phyloP scores from a whole-genome alignment of 92 coral and sea anemone species.

The Phenganax subtilis region DNA sequence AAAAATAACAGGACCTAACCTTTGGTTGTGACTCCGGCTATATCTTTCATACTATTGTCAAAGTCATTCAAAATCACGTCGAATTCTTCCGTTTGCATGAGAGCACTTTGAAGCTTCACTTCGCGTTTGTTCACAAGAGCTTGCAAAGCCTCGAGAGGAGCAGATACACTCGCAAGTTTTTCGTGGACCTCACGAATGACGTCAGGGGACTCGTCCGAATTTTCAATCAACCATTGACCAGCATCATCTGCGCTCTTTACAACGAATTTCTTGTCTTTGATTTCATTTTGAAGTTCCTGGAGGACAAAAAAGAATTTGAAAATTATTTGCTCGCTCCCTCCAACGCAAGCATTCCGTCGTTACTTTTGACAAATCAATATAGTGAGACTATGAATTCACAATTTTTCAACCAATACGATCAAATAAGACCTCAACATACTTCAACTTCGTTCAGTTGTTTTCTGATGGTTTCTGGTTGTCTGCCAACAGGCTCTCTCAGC shows the following conservation, averaged over 20 bases:
- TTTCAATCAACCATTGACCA: constrained; percentile 71
- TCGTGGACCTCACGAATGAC: constrained; percentile 90
- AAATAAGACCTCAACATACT: constrained; percentile 45
- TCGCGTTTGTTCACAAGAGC: constrained; percentile 86
- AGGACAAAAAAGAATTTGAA: neutral
- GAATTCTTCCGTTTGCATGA: constrained; percentile 90
- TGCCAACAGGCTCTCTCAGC: constrained; percentile 80
- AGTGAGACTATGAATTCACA: neutral
- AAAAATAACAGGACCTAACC: too few species aligned
- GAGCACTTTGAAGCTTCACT: constrained; percentile 79
- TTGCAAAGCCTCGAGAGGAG: constrained; percentile 76
- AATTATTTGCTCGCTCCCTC: neutral
- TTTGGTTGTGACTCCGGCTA: constrained; percentile 18
- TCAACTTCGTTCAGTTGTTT: constrained; percentile 84
- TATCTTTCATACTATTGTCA: constrained; percentile 14
- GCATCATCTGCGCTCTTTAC: constrained; percentile 76
- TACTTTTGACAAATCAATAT: neutral
- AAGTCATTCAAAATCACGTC: constrained; percentile 46
- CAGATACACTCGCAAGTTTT: constrained; percentile 74
- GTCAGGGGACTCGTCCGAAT: constrained; percentile 73
- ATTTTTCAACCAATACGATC: neutral
- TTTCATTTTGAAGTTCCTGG: constrained; percentile 73
- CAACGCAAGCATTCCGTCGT: neutral
- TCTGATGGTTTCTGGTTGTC: constrained; percentile 77
- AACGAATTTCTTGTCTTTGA: constrained; percentile 62